Base-by-base conservation (phyloP, 92 coral and sea anemone genomes). In the Zoanthus sansibaricus region DNA sequence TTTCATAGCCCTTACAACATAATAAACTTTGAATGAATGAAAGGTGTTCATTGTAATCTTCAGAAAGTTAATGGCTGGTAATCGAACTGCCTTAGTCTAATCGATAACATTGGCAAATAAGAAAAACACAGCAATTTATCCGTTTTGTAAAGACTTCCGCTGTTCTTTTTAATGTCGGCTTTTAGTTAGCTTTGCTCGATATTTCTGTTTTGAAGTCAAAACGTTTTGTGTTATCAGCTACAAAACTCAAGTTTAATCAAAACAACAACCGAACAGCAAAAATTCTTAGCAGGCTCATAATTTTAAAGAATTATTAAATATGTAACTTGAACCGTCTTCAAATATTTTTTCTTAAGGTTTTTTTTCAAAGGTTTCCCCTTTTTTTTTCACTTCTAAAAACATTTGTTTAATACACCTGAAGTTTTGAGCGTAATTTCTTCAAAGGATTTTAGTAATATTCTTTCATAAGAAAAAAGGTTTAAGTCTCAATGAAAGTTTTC, bases 1-100 rank as follows among this genome's bases (percentile, higher is more conserved):
- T 80, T 33, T 25, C 74, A 31, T 66, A 52, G 15, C 17, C 30
- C 52, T 42, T 5, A 54, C 54, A 80, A 64, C 21, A 46, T 80
- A 80, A 67, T 80, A 80, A 71, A 46, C 67, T 79, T 25, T 64
- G 64, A 64, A 67, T 45, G 21, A 58, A 67, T 80, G 56, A 80
- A 80, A 80, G 75, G 25, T 46, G 18, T 64, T 45, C 46, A 44
- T 68, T 80, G 52, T 66, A 17, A 6, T 44, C n/a, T 45, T 45
- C 33, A 66, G 59, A 66, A 46, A 68, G 44, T 17, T 46, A 66
- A 66, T 46, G 85, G 85, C 32, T n/a, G 18, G 59, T 67, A 64
- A 80, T 64, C 11, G 66, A 80, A 18, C 18, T 32, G 74, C 21
- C 85, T 66, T 67, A 16, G 18, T 66, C 47, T 80, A 42, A 80